Conservation (phyloP, 2,888 invertebrate genomes). For the Xanthorhoe designata region DNA sequence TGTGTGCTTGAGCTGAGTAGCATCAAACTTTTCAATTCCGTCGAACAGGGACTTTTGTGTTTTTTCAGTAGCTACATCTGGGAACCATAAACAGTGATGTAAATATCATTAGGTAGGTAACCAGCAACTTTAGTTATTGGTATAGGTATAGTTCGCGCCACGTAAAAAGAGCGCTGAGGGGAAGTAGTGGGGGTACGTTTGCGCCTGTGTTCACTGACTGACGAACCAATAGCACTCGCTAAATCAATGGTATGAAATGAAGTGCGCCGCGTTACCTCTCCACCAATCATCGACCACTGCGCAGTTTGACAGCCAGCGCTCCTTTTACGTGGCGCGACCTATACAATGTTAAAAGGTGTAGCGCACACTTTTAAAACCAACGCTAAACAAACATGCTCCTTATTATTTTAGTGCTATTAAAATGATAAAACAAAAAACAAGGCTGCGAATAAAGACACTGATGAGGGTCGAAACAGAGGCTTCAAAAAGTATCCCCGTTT, state of each 20-base stretch:
- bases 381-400: conserved; percentile 59
- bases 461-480: conserved; percentile 1
- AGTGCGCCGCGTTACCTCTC: too few species aligned
- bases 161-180: too few species aligned
- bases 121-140: not conserved
- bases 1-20: conserved; percentile 93
- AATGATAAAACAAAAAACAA: conserved; percentile 31
- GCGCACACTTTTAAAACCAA: conserved; percentile 45
- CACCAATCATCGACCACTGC: too few species aligned
- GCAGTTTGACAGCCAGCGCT: too few species aligned
- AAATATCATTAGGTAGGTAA: not conserved
- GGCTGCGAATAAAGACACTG: conserved; percentile 7
- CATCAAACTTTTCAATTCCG: conserved; percentile 94
- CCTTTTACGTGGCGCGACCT: too few species aligned
- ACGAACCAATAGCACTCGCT: too few species aligned
- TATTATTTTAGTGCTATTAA: conserved; percentile 54
- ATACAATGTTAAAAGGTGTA: conserved; percentile 7
- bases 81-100: conserved; percentile 50
- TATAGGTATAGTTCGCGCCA: too few species aligned
- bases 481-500: conserved; percentile 2
- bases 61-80: conserved; percentile 96
- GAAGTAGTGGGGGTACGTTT: too few species aligned
- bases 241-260: too few species aligned
- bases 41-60: conserved; percentile 93
- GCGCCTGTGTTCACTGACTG: too few species aligned